Base-by-base conservation (phyloP, 2,797 vertebrate species). In the Clarias platycephalus region DNA sequence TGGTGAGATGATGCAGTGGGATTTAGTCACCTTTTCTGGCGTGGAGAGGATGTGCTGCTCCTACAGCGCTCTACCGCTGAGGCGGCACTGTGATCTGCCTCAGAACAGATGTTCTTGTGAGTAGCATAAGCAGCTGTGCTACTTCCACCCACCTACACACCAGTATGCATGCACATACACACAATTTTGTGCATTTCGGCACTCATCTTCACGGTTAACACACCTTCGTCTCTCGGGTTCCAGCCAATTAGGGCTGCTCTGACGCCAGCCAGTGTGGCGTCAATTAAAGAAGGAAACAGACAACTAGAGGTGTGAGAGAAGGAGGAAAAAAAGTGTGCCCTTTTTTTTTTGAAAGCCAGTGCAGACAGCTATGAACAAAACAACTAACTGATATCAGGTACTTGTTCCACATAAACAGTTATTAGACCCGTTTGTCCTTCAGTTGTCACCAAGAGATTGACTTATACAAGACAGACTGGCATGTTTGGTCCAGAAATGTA, bases 21-120 rank as follows among this genome's bases (percentile, higher is more conserved):
- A 78, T 75, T 87, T 85, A 81, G 71, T 68, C 81, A 85, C 67
- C 44, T 57, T 31, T 60, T 77, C 68, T 28, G 63, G 34, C 55
- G 70, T 15, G 64, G 75, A 71, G 68, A 67, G 76, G 68, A 74
- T 74, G 81, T 80, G 62, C 66, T n/a, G 62, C 55, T 70, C 28
- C n/a, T 53, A 62, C 78, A 37, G 85, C 74, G 81, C 76, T 86
- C 22, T 77, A 60, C 31, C 55, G 26, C 86, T 84, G 85, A 86
- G 82, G 72, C 87, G 82, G 85, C 82, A 78, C 37, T 75, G 78
- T 63, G 49, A 58, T 83, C 75, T 40, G 83, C 55, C 85, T 85
- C 83, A 20, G 74, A 86, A 86, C 88, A 89, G 88, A 89, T 89
- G 88, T 85, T 86, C 24, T 57, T 26, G 83, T 80, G 83, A 80